Percentiles rank a stretch among this genome's conserved stretches.
Conservation (phyloP, 1,140 invertebrate genomes). For the Apocrypta bakeri region DNA sequence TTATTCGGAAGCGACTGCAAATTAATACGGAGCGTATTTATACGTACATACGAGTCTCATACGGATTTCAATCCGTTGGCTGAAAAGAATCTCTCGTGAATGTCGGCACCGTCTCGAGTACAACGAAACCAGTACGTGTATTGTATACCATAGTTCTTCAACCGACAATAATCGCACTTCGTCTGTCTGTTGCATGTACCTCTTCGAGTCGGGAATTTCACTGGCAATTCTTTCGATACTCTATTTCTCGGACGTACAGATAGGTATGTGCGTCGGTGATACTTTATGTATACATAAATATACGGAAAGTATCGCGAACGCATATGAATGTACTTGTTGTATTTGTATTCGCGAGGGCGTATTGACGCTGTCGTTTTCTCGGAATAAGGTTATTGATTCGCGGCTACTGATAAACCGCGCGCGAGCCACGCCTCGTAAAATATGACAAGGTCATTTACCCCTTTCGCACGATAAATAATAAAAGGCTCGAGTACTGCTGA, state of each 20-base stretch:
- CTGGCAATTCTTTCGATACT: conserved; percentile 1
- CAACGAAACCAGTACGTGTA: too few species aligned
- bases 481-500: background rate
- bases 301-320: background rate
- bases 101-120: background rate
- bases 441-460: conserved; percentile 20
- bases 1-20: too few species aligned
- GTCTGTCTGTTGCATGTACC: too few species aligned
- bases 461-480: conserved; percentile 19
- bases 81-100: background rate
- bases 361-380: background rate
- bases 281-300: background rate
- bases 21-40: too few species aligned
- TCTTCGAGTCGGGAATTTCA: background rate
- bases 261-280: too few species aligned
- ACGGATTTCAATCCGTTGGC: background rate
- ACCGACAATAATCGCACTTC: background rate
- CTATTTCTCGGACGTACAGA: background rate
- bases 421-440: background rate
- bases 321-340: background rate
- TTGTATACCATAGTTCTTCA: too few species aligned
- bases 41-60: background rate
- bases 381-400: conserved; percentile 30
- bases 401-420: background rate
- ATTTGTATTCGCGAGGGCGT: too few species aligned